Evolutionary conservation across 2,797 vertebrate genomes (phyloP), one percentile per base, ranked within the genome.

Genomic region (Semotilus atromaculatus): DNA sequence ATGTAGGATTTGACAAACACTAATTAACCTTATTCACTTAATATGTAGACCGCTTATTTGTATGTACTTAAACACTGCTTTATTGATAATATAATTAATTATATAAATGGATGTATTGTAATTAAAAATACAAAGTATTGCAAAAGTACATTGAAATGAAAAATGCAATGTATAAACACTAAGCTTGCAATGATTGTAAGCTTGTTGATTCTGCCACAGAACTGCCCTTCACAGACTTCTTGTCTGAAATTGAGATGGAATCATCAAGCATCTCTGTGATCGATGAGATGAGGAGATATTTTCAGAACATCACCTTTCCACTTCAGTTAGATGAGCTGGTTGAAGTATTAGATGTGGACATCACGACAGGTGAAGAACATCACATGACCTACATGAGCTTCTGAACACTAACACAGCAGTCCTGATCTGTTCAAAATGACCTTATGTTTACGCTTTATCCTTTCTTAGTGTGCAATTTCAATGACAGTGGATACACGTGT

Each of bases 381-480:
- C 10, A 36, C 40, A 36, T 40, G 31, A 76, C 26, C 60, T 29
- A 31, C 60, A 31, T 64, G 13, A 64, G 16, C 31, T 48, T 71
- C 29, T 45, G 1, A 58, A 29, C 58, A 70, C 4, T 9, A 71
- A 34, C 21, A 7, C 31, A 60, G 14, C 19, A 40, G 11, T n/a
- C n/a, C 29, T 31, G 7, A 82, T 9, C 29, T 51, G 5, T 26
- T 31, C 5, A n/a, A 67, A 58, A 62, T 48, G 0, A 9, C 5
- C 13, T 48, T 40, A 21, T 0, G 5, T 81, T 10, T 48, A 8
- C 7, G 1, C 5, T 38, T 51, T 10, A 80, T 67, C 26, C 90
- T 68, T 64, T 23, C 7, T 14, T 70, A 89, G 89, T 90, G 23
- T 90, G 89, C 67, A 45, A 60, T 48, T 81, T 78, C 26, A 86